Evolutionary conservation across 1,140 invertebrate genomes (phyloP).

Genomic region (Magallana angulata): DNA sequence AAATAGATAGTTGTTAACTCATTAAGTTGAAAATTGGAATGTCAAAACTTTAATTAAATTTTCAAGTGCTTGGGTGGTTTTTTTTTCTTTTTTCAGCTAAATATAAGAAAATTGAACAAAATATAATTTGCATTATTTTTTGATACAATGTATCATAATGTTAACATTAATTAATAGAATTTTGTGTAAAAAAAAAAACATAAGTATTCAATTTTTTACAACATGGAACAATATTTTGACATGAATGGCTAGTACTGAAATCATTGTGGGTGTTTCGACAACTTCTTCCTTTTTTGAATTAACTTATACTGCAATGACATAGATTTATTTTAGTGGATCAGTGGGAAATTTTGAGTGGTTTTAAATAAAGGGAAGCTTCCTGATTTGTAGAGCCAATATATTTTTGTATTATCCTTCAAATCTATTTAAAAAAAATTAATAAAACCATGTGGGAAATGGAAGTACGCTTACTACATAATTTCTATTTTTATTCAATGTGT

Average conservation of each 20-base stretch:
- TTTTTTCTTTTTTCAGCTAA: neutral
- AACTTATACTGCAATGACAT: neutral
- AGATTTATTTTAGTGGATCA: neutral
- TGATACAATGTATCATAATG: too few relatives aligned
- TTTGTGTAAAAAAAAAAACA: too few relatives aligned
- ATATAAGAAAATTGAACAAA: neutral
- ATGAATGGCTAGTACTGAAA: too few relatives aligned
- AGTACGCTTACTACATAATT: neutral
- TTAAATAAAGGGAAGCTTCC: conserved; percentile 15
- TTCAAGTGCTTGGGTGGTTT: too few relatives aligned
- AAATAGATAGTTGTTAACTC: too few relatives aligned
- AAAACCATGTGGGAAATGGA: neutral
- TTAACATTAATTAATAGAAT: too few relatives aligned
- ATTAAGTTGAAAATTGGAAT: too few relatives aligned
- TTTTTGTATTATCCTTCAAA: neutral
- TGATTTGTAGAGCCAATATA: neutral
- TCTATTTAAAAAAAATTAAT: neutral
- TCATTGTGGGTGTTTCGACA: neutral
- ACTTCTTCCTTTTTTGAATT: neutral
- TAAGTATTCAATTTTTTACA: too few relatives aligned
- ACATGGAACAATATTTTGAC: too few relatives aligned
- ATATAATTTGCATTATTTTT: too few relatives aligned
- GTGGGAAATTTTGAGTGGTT: neutral
- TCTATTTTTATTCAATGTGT: neutral
- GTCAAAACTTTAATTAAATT: too few relatives aligned